phyloP scores from a whole-genome alignment of 2,888 invertebrate genomes.

The Thymelicus sylvestris region DNA sequence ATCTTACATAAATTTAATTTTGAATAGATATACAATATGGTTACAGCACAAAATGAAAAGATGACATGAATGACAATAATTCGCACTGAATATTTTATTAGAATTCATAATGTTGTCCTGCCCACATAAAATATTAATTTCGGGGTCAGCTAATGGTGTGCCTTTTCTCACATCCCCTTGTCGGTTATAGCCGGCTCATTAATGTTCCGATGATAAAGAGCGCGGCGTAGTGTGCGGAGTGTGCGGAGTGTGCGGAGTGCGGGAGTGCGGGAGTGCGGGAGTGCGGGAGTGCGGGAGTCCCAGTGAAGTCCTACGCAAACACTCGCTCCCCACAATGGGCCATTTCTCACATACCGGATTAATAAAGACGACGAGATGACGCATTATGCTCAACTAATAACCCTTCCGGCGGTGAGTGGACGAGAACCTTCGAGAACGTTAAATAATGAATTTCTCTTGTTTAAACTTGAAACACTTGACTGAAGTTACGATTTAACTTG shows the following conservation, averaged over 20 bases:
- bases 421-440: slow-evolving; percentile 4
- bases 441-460: slow-evolving; percentile 8
- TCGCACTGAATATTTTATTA: not conserved
- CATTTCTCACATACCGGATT: slow-evolving; percentile 32
- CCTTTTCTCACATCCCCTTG: slow-evolving; percentile 19
- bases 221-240: not conserved
- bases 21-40: too few species aligned
- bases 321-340: slow-evolving; percentile 20
- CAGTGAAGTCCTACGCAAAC: slow-evolving; percentile 23
- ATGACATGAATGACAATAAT: not conserved
- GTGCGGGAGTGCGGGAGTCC: not conserved
- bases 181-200: slow-evolving; percentile 23
- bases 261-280: too few species aligned
- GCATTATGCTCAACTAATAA: slow-evolving; percentile 29
- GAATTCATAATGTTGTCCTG: slow-evolving; percentile 18
- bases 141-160: slow-evolving; percentile 22
- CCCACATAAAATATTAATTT: slow-evolving; percentile 19
- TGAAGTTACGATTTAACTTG: too few species aligned
- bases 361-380: slow-evolving; percentile 29
- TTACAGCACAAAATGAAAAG: not conserved
- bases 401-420: slow-evolving; percentile 8
- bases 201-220: slow-evolving; percentile 29
- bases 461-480: not conserved
- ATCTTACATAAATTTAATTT: too few species aligned
- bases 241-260: too few species aligned